Conservation (phyloP, 2,797 vertebrate species). For the Sebastes oblongus region DNA sequence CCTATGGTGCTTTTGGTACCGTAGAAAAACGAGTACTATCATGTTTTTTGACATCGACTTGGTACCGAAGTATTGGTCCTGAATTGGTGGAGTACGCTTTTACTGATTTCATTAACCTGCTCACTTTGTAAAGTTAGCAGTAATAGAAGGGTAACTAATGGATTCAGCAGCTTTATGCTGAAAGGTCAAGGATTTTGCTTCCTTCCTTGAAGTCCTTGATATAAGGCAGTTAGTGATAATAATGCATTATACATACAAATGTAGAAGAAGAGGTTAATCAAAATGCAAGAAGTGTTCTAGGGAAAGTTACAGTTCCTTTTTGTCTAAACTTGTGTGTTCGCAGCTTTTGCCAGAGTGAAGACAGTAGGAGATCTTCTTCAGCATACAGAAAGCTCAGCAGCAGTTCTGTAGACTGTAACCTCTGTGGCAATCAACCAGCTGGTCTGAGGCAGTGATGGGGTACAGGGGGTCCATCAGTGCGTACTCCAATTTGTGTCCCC, state of each 20-base stretch:
- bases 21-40: no score
- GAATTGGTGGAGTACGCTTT: not conserved
- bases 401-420: conserved; percentile 13
- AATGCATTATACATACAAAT: conserved; percentile 13
- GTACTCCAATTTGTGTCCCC: conserved; percentile 22
- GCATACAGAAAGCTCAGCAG: conserved; percentile 1
- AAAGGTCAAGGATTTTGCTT: conserved; percentile 1
- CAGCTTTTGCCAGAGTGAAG: not conserved
- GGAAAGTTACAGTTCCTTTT: not conserved
- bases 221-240: not conserved
- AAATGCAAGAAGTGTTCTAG: not conserved
- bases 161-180: not conserved
- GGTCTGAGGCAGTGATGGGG: conserved; percentile 6
- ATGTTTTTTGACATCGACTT: no score
- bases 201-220: not conserved
- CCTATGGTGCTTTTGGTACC: fast-evolving
- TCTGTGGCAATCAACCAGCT: conserved; percentile 27
- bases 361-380: not conserved
- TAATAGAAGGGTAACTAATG: not conserved
- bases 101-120: not conserved
- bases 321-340: not conserved
- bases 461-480: conserved; percentile 6
- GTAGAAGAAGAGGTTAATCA: conserved; percentile 1
- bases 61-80: not conserved
- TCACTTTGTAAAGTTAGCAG: not conserved